A percentile compares a stretch with the other conserved stretches of the same genome.
phyloP scores from a whole-genome alignment of 2,888 invertebrate genomes.

The Melanostoma scalare region DNA sequence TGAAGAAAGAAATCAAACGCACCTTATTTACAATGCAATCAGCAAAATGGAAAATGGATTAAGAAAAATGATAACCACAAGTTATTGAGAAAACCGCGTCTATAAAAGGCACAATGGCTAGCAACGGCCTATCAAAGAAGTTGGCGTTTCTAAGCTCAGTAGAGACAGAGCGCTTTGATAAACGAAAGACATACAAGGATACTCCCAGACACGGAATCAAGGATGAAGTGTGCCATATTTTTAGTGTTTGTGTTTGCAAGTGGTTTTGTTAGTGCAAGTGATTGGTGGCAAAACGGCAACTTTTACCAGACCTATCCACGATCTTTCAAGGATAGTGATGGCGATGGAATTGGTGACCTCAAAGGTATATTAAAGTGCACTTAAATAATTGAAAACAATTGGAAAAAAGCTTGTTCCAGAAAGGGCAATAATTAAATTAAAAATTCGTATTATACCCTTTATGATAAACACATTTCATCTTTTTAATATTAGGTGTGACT shows the following conservation, averaged over 20 bases:
- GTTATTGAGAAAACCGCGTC: conserved; percentile 13
- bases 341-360: conserved; percentile 88
- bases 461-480: too few relatives aligned
- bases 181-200: background rate
- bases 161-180: conserved; percentile 17
- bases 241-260: conserved; percentile 26
- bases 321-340: conserved; percentile 90
- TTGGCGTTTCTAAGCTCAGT: conserved; percentile 24
- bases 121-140: background rate
- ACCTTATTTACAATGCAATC: conserved; percentile 30
- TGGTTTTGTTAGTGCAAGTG: conserved; percentile 57
- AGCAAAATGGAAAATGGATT: conserved; percentile 1
- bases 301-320: conserved; percentile 92
- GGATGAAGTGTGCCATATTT: conserved; percentile 43
- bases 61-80: background rate
- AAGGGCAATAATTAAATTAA: too few relatives aligned
- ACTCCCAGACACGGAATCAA: background rate
- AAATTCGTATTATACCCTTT: too few relatives aligned
- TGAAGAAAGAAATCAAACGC: conserved; percentile 5
- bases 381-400: background rate
- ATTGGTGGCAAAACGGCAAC: conserved; percentile 81
- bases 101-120: conserved; percentile 38
- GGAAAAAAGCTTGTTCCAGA: background rate
- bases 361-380: conserved; percentile 81
- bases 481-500: conserved; percentile 83